Conservation (phyloP, 2,888 invertebrate species). For the Zelleria hepariella region DNA sequence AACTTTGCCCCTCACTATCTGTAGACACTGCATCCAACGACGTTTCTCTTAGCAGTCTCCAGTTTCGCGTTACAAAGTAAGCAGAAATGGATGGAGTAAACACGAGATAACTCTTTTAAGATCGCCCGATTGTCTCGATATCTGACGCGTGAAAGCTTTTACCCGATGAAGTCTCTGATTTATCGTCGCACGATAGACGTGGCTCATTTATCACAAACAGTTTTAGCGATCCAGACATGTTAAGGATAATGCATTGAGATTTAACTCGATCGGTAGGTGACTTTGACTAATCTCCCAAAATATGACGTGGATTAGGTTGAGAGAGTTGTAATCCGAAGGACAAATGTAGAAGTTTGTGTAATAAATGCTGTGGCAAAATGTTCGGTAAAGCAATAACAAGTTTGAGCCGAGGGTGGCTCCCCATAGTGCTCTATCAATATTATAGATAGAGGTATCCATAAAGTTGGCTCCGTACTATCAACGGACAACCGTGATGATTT, state of each 20-base stretch:
- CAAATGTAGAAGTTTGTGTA: not conserved
- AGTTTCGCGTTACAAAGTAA: not conserved
- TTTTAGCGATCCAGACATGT: conserved; percentile 44
- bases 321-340: conserved; percentile 21
- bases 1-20: not conserved
- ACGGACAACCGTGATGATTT: conserved; percentile 6
- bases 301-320: conserved; percentile 15
- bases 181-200: conserved; percentile 44
- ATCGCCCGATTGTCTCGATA: not conserved
- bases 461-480: conserved; percentile 1
- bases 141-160: conserved; percentile 22
- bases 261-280: conserved; percentile 38
- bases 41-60: not conserved
- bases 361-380: not conserved
- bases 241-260: conserved; percentile 46
- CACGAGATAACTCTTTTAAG: not conserved
- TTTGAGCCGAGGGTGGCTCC: not conserved
- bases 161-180: conserved; percentile 42
- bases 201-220: conserved; percentile 52
- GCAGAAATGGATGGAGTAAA: not conserved
- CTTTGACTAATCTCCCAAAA: conserved; percentile 36
- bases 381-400: not conserved
- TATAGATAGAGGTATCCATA: not conserved
- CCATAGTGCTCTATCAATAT: conserved; percentile 2
- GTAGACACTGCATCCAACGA: not conserved